These are phyloP conservation scores for Notodonta ziczac DNA, from an alignment of 2,888 invertebrate genomes.

Conservation along the genomic window DNA sequence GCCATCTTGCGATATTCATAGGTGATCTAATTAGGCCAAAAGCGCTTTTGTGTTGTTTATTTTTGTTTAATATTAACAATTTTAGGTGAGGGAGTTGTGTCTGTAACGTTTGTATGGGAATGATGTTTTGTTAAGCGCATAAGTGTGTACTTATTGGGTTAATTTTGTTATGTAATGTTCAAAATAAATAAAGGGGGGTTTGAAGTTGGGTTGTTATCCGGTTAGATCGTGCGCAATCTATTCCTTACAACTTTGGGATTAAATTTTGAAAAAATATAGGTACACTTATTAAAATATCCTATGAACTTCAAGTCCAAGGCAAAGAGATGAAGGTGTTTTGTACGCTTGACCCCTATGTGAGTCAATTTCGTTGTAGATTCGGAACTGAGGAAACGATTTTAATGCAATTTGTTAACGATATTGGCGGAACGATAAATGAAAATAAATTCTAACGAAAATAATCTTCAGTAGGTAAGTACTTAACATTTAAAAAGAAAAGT, in stretches of 20 bases:
- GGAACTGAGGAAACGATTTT: too few species aligned
- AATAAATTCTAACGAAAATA: neutral
- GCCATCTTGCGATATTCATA: constrained; percentile 76
- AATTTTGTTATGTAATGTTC: neutral
- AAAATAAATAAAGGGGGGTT: neutral
- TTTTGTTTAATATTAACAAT: constrained; percentile 56
- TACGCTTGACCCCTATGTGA: too few species aligned
- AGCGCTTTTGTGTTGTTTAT: constrained; percentile 55
- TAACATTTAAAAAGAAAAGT: neutral
- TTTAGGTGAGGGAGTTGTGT: constrained; percentile 28
- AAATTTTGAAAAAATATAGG: too few species aligned
- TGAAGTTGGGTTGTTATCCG: too few species aligned
- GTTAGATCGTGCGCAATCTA: too few species aligned
- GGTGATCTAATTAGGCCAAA: constrained; percentile 69
- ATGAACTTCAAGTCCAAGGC: too few species aligned
- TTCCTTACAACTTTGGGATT: too few species aligned
- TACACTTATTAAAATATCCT: too few species aligned
- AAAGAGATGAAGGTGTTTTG: too few species aligned
- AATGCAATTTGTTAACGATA: too few species aligned
- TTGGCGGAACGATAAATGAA: too few species aligned
- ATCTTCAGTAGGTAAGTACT: neutral
- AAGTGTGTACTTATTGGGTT: neutral
- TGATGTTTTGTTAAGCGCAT: neutral
- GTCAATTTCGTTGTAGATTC: too few species aligned
- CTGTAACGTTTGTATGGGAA: constrained; percentile 12